A percentile compares a stretch with the other conserved stretches of the same genome.
These are phyloP conservation scores for Amorpha juglandis DNA, from an alignment of 2,888 invertebrate species.

Conservation along the genomic window DNA sequence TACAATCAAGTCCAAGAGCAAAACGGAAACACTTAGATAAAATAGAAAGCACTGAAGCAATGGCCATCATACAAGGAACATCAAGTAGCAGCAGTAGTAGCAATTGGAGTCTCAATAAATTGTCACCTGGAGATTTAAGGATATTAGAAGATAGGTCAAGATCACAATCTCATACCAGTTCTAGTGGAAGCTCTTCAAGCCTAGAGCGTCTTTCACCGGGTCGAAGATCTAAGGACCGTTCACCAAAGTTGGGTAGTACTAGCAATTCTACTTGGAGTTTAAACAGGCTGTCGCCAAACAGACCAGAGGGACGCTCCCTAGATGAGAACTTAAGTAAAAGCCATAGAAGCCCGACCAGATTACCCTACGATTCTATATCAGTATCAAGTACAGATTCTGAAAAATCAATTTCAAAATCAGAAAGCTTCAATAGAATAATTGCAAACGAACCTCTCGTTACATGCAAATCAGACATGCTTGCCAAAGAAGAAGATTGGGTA, in stretches of 20 bases:
- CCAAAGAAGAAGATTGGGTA: conserved; percentile 82
- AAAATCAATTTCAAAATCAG: conserved; percentile 80
- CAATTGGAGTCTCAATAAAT: conserved; percentile 81
- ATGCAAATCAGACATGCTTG: conserved; percentile 79
- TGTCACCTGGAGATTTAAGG: conserved; percentile 79
- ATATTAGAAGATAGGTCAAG: conserved; percentile 77
- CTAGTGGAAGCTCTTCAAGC: conserved; percentile 80
- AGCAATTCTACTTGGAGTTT: conserved; percentile 82
- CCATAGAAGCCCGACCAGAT: conserved; percentile 76
- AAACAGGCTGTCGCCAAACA: conserved; percentile 77
- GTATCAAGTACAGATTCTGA: conserved; percentile 81
- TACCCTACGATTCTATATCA: conserved; percentile 79
- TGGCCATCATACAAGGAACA: conserved; percentile 76
- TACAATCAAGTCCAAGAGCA: conserved; percentile 85
- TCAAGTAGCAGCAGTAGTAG: conserved; percentile 82
- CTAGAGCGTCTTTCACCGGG: conserved; percentile 80
- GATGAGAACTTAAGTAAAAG: conserved; percentile 77
- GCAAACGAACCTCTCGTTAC: conserved; percentile 80
- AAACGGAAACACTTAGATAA: conserved; percentile 80
- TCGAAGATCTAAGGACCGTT: conserved; percentile 78
- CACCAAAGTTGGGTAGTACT: conserved; percentile 78
- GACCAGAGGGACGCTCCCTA: conserved; percentile 77
- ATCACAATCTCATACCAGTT: conserved; percentile 79
- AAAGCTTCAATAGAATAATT: conserved; percentile 79
- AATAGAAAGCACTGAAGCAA: conserved; percentile 75